phyloP scores from a whole-genome alignment of 1,140 invertebrate species.

The Apis florea region DNA sequence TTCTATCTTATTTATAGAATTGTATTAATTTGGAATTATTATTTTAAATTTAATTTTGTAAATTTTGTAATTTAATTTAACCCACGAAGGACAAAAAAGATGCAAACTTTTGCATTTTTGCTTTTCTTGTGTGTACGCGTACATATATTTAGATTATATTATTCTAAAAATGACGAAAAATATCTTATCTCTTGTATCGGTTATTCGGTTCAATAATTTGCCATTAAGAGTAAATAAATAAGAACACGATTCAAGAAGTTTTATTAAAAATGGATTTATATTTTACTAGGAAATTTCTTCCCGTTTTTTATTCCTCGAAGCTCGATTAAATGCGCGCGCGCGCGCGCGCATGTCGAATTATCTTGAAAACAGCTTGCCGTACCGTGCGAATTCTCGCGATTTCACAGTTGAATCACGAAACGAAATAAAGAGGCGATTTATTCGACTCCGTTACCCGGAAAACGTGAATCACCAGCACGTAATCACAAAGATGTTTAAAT shows the following conservation, averaged over 20 bases:
- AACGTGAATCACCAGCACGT: no score
- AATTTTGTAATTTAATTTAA: no score
- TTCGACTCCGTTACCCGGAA: background rate
- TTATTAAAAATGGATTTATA: conserved; percentile 20
- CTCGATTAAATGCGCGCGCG: background rate
- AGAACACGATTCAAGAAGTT: conserved; percentile 16
- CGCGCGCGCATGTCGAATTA: background rate
- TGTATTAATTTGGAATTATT: no score
- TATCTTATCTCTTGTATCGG: background rate
- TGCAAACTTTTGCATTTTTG: no score
- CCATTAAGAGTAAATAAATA: conserved; percentile 2
- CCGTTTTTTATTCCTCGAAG: background rate
- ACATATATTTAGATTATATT: background rate
- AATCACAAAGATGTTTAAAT: background rate
- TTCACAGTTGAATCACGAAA: background rate
- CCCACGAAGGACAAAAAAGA: no score
- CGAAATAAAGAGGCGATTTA: background rate
- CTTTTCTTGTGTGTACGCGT: no score
- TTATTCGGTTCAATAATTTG: background rate
- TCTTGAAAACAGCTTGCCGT: background rate
- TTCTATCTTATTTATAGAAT: no score
- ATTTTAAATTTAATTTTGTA: no score
- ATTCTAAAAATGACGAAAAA: conserved; percentile 7
- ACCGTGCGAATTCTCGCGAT: background rate
- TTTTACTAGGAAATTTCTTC: background rate